phyloP scores from a whole-genome alignment of 2,797 vertebrate species.

The Diplodus sargus region DNA sequence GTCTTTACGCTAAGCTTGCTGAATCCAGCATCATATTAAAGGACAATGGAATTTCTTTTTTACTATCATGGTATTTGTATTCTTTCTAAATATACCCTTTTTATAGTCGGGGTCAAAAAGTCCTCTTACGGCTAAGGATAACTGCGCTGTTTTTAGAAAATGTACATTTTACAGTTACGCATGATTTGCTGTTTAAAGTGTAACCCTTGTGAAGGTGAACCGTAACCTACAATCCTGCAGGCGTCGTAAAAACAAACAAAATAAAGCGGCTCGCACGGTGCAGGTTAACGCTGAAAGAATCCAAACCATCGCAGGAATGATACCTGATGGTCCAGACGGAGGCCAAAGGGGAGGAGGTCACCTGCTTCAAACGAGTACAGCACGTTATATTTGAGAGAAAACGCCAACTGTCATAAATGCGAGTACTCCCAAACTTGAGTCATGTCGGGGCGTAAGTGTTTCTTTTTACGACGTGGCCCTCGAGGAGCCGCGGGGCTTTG shows the following conservation, averaged over 20 bases:
- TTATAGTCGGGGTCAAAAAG: no score
- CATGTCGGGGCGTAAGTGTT: conserved; percentile 58
- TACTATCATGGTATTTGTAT: no score
- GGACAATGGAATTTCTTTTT: no score
- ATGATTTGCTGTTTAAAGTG: not conserved
- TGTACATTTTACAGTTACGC: not conserved
- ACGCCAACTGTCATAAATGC: conserved; percentile 38
- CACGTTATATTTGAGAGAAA: conserved; percentile 28
- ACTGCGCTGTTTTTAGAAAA: not conserved
- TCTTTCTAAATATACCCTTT: no score
- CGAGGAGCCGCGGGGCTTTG: conserved; percentile 32
- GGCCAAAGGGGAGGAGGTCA: conserved; percentile 1
- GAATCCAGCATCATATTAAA: no score
- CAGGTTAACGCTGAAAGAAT: conserved; percentile 23
- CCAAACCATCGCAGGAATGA: conserved; percentile 32
- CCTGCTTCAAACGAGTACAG: conserved; percentile 26
- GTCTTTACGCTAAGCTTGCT: no score
- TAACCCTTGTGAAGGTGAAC: not conserved
- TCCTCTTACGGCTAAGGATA: no score
- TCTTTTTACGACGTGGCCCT: conserved; percentile 54
- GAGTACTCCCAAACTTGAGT: conserved; percentile 62
- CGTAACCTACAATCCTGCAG: conserved; percentile 7
- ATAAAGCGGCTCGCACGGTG: not conserved
- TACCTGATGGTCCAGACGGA: not conserved
- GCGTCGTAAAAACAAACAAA: conserved; percentile 5